Evolutionary conservation across 64 coral and sea anemone genomes (phyloP), one percentile per base, ranked within the genome.

Genomic region (Dendrophyllia cribrosa): DNA sequence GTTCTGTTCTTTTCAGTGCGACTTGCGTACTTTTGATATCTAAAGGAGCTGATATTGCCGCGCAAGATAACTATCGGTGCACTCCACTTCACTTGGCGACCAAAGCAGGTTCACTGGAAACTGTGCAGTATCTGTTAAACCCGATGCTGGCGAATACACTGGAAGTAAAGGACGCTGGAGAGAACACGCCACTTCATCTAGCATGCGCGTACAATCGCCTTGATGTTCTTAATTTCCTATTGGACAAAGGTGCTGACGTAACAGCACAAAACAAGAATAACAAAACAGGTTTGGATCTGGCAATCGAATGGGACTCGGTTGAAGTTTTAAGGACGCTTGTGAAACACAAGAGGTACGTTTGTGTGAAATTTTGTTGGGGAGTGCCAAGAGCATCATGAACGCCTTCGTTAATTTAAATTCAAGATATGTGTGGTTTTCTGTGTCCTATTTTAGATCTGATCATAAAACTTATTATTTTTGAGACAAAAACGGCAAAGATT

Each of bases 271-370:
- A 93, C 70, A 76, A 69, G 2, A 15, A 63, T 17, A 26, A 74
- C 14, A 76, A 69, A 59, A 93, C 82, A 15, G 93, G 95, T 58
- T 60, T 96, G 77, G 95, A 96, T 72, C 62, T 90, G 16, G 95
- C 95, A 52, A 94, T 96, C 8, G 95, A 96, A 2, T 93, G 87
- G 91, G 91, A 89, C n/a, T 67, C 84, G 44, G 65, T 76, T 58
- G 87, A 94, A 46, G 95, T 96, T 4, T 91, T 87, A 23, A 70
- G 55, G 58, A 92, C 91, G 9, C 83, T 96, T 21, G 83, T 96
- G 8, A 81, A 90, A 21, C 95, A 96, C 63, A 24, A 93, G 2
- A 96, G 95, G 95, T 96, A 49, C 19, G 16, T 51, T 60, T 12
- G 1, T 9, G 55, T 8, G 9, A 8, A 51, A 62, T 82, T 86